A percentile compares a stretch with the other conserved stretches of the same genome.
Evolutionary conservation across 1,140 invertebrate species (phyloP).

Genomic region (Aricia agestis): DNA sequence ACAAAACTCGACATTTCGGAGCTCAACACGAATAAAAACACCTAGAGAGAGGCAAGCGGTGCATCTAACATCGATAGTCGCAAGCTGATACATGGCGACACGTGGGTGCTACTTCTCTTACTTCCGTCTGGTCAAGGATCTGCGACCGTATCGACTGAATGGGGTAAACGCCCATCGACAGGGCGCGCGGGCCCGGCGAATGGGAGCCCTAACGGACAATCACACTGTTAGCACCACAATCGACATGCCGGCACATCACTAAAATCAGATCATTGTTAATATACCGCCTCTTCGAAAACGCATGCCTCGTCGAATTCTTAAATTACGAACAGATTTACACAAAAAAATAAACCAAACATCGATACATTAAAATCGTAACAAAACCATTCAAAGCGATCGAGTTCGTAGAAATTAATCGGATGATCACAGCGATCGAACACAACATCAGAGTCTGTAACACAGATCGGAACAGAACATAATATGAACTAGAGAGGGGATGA

Average conservation of each 20-base stretch:
- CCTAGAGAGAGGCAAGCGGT: slow-evolving; percentile 68
- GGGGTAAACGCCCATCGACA: slow-evolving; percentile 91
- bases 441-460: slow-evolving; percentile 59
- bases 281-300: slow-evolving; percentile 19
- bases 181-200: slow-evolving; percentile 89
- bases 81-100: slow-evolving; percentile 63
- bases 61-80: slow-evolving; percentile 72
- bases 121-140: slow-evolving; percentile 89
- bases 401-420: slow-evolving; percentile 34
- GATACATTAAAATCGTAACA: slow-evolving; percentile 52
- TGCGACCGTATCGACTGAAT: slow-evolving; percentile 90
- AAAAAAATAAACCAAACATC: slow-evolving; percentile 44
- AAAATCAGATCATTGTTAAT: slow-evolving; percentile 35
- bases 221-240: slow-evolving; percentile 74
- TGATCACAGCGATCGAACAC: slow-evolving; percentile 64
- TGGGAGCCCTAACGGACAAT: slow-evolving; percentile 86
- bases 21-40: slow-evolving; percentile 48
- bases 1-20: slow-evolving; percentile 35
- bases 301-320: slow-evolving; percentile 43
- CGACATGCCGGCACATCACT: slow-evolving; percentile 56
- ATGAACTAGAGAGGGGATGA: slow-evolving; percentile 48
- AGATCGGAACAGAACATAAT: slow-evolving; percentile 60
- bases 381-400: slow-evolving; percentile 60
- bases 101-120: slow-evolving; percentile 80
- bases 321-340: slow-evolving; percentile 19